Evolutionary conservation across 2,113 vertebrate genomes (phyloP).

Genomic region (Prietella phreatophila): DNA sequence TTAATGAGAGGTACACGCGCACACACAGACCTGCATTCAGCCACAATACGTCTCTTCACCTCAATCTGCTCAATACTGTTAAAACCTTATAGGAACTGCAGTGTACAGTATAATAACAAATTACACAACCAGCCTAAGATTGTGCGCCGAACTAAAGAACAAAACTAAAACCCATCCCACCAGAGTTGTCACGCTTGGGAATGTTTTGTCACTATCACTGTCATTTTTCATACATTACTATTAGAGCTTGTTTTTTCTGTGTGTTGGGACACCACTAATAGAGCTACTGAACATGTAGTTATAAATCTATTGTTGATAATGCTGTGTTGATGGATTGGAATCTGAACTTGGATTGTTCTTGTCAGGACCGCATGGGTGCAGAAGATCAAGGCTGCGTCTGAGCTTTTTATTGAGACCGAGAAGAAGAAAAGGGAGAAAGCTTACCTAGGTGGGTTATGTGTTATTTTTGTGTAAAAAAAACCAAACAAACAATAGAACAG

Average conservation of each 20-base stretch:
- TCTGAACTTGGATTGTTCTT: constrained; percentile 18
- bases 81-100: background rate
- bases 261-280: background rate
- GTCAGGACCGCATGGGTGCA: constrained; percentile 97
- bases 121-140: background rate
- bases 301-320: constrained; percentile 15
- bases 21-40: background rate
- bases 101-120: background rate
- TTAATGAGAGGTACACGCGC: constrained; percentile 85
- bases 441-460: constrained; percentile 81
- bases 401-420: constrained; percentile 98
- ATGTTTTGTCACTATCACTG: background rate
- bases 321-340: constrained; percentile 5
- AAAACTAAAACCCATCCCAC: background rate
- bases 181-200: background rate
- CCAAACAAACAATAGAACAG: background rate
- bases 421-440: constrained; percentile 99
- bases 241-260: background rate
- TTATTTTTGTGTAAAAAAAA: background rate
- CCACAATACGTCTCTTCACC: background rate
- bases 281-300: constrained; percentile 3
- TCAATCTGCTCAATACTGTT: background rate
- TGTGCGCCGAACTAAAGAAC: background rate
- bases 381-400: constrained; percentile 98
- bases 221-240: background rate